Conservation (phyloP, 2,797 vertebrate species). For the Poeciliopsis presidionis region DNA sequence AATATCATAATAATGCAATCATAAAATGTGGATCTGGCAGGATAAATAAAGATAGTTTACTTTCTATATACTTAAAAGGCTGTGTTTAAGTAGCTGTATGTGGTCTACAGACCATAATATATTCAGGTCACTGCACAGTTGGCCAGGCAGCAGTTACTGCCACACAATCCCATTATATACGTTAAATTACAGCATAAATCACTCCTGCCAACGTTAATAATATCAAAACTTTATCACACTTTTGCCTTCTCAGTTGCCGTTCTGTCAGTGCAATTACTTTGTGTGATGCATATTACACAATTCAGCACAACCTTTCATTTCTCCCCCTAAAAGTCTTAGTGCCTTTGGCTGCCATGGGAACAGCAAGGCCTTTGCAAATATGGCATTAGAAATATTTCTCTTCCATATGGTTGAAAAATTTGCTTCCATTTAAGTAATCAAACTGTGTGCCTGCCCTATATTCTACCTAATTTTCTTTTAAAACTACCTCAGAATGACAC, state of each 20-base stretch:
- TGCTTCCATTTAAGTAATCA: constrained; percentile 23
- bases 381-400: constrained; percentile 51
- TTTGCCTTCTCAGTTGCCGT: constrained; percentile 50
- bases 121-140: constrained; percentile 69
- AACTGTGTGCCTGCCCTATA: constrained; percentile 16
- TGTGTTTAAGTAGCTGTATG: constrained; percentile 31
- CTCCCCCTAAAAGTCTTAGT: constrained; percentile 32
- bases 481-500: constrained; percentile 20
- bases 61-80: constrained; percentile 47
- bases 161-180: constrained; percentile 69
- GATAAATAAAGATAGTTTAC: constrained; percentile 16
- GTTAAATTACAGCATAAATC: constrained; percentile 77
- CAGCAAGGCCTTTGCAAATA: constrained; percentile 38
- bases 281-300: constrained; percentile 51
- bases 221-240: constrained; percentile 67
- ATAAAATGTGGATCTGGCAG: background rate
- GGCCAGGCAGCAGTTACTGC: constrained; percentile 49
- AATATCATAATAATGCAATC: background rate
- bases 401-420: constrained; percentile 40
- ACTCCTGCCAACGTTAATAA: constrained; percentile 69
- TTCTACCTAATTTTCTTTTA: constrained; percentile 28
- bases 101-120: constrained; percentile 49
- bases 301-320: constrained; percentile 53
- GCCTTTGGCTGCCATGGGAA: constrained; percentile 45
- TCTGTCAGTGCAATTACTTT: constrained; percentile 62